These are phyloP conservation scores for Protobothrops mucrosquamatus DNA, from an alignment of 2,113 vertebrate genomes.

Conservation along the genomic window DNA sequence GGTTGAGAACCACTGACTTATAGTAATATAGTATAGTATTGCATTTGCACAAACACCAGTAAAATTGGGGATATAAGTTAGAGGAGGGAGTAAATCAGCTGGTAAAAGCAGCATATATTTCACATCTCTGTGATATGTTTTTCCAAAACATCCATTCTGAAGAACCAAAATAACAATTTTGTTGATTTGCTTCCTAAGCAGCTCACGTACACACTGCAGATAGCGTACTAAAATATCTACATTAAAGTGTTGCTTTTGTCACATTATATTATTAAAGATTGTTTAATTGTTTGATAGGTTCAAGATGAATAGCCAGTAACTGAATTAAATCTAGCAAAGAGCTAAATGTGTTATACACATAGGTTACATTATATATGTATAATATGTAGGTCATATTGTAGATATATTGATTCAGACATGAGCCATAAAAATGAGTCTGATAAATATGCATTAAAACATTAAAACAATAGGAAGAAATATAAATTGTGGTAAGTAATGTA, in stretches of 20 bases:
- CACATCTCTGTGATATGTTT: neutral
- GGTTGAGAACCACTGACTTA: too few relatives aligned
- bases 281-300: neutral
- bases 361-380: neutral
- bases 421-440: neutral
- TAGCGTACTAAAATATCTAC: neutral
- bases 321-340: neutral
- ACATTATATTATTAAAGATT: neutral
- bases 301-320: neutral
- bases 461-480: neutral
- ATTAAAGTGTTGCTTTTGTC: neutral
- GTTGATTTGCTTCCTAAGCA: slow-evolving; percentile 3
- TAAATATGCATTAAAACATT: neutral
- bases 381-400: neutral
- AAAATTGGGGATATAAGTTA: neutral
- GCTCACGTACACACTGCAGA: fast-evolving
- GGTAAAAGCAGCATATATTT: neutral
- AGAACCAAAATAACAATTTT: neutral
- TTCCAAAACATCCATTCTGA: neutral
- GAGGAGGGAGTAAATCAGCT: neutral
- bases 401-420: neutral
- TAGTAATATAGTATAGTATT: neutral
- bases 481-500: neutral
- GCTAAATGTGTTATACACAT: neutral
- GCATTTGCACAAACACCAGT: neutral